phyloP scores from a whole-genome alignment of 2,888 invertebrate species.

The Blastobasis lacticolella region DNA sequence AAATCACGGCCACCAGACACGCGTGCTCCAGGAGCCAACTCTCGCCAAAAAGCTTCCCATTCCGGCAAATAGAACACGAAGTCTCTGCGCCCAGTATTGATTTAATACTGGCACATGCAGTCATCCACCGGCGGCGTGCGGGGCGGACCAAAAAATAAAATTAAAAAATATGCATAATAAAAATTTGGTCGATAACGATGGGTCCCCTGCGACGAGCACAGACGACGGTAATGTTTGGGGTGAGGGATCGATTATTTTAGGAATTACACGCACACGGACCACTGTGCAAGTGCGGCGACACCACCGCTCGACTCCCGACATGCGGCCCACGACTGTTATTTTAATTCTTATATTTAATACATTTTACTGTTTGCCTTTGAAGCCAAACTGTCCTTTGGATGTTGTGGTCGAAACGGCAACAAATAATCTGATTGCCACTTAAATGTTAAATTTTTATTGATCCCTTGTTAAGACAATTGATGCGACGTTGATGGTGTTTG shows the following conservation, averaged over 20 bases:
- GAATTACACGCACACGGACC: conserved; percentile 32
- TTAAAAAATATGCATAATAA: conserved; percentile 68
- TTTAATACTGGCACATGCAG: conserved; percentile 45
- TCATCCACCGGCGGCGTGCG: conserved; percentile 32
- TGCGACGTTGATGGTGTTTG: too few relatives aligned
- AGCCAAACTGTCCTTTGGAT: too few relatives aligned
- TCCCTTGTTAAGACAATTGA: too few relatives aligned
- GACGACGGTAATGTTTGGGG: conserved; percentile 43
- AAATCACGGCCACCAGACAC: conserved; percentile 20
- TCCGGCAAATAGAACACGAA: conserved; percentile 15
- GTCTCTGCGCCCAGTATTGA: conserved; percentile 41
- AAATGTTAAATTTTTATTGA: too few relatives aligned
- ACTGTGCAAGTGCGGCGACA: conserved; percentile 13
- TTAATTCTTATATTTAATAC: too few relatives aligned
- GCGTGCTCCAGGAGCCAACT: conserved; percentile 17
- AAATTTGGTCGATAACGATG: conserved; percentile 66
- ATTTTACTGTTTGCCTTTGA: too few relatives aligned
- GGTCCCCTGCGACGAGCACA: conserved; percentile 40
- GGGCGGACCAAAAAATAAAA: conserved; percentile 59
- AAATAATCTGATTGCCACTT: too few relatives aligned
- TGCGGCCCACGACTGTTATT: not conserved
- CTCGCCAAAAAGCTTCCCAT: conserved; percentile 32
- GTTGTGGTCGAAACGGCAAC: too few relatives aligned
- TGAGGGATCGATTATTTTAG: conserved; percentile 52
- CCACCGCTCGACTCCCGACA: conserved; percentile 1